Evolutionary conservation across 2,113 vertebrate species (phyloP).

Genomic region (Oryzias melastigma): DNA sequence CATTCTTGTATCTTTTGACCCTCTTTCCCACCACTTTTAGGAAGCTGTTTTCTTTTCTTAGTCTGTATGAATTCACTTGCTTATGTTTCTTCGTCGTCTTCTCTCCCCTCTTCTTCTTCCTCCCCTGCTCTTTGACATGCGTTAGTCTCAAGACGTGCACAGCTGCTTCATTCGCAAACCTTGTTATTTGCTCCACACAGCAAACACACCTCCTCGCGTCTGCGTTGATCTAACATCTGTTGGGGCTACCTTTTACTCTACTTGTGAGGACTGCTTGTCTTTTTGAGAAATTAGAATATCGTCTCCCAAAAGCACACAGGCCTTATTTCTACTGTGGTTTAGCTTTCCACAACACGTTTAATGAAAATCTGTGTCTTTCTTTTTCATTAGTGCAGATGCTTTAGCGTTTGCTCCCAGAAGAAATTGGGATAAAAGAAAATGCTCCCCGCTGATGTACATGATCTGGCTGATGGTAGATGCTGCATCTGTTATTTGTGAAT

Average conservation of each 20-base stretch:
- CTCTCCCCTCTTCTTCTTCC: slow-evolving; percentile 1
- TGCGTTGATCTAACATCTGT: slow-evolving; percentile 34
- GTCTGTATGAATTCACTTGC: slow-evolving; percentile 5
- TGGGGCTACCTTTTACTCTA: not conserved
- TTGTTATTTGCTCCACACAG: slow-evolving; percentile 33
- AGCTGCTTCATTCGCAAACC: slow-evolving; percentile 41
- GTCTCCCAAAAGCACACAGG: not conserved
- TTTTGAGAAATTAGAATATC: not conserved
- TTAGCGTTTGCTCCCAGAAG: slow-evolving; percentile 9
- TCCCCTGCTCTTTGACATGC: slow-evolving; percentile 25
- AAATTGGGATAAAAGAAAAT: slow-evolving; percentile 13
- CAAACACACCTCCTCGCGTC: slow-evolving; percentile 29
- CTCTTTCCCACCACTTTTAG: slow-evolving; percentile 6
- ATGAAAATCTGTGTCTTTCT: slow-evolving; percentile 17
- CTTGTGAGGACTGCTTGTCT: slow-evolving; percentile 10
- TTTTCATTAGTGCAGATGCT: not conserved
- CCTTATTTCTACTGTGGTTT: not conserved
- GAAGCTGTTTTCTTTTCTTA: not conserved
- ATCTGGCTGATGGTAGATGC: slow-evolving; percentile 15
- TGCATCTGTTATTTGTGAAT: slow-evolving; percentile 36
- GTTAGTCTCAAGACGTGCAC: slow-evolving; percentile 42
- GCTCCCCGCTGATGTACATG: slow-evolving; percentile 15
- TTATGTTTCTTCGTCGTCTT: slow-evolving; percentile 30
- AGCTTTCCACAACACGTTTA: slow-evolving; percentile 15
- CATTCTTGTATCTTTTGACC: not conserved